These are phyloP conservation scores for Seriola quinqueradiata DNA, from an alignment of 2,113 vertebrate species.

Conservation along the genomic window DNA sequence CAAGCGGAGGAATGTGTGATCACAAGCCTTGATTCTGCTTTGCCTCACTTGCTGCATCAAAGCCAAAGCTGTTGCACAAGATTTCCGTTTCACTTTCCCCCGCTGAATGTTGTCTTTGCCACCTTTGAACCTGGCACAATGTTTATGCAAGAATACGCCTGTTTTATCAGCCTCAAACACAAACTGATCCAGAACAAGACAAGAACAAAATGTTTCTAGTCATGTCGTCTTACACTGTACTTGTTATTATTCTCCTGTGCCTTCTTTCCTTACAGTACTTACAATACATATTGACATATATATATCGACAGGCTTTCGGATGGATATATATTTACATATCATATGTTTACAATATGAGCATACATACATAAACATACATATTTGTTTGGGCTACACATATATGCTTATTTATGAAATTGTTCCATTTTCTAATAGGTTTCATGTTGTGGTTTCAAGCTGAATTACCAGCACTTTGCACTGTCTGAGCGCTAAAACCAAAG, in stretches of 20 bases:
- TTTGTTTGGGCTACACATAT: no score
- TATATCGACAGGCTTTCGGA: no score
- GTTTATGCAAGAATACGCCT: constrained; percentile 1
- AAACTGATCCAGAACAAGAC: neutral
- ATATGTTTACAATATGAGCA: no score
- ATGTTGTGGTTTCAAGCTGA: neutral
- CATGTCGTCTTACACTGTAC: neutral
- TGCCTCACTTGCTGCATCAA: neutral
- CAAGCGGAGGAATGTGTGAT: neutral
- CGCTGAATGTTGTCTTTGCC: constrained; percentile 8
- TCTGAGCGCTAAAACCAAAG: neutral
- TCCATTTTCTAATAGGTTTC: no score
- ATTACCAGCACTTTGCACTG: neutral
- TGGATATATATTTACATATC: no score
- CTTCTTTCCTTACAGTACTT: neutral
- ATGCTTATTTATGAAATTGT: no score
- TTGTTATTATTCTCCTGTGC: neutral
- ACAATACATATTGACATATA: no score
- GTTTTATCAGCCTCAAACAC: constrained; percentile 26
- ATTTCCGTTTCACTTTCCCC: constrained; percentile 28
- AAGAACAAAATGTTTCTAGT: neutral
- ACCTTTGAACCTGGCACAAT: neutral
- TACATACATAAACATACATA: no score
- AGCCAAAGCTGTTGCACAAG: constrained; percentile 15
- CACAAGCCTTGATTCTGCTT: neutral